Evolutionary conservation across 2,797 vertebrate genomes (phyloP).

Genomic region (Sebastolobus alascanus): DNA sequence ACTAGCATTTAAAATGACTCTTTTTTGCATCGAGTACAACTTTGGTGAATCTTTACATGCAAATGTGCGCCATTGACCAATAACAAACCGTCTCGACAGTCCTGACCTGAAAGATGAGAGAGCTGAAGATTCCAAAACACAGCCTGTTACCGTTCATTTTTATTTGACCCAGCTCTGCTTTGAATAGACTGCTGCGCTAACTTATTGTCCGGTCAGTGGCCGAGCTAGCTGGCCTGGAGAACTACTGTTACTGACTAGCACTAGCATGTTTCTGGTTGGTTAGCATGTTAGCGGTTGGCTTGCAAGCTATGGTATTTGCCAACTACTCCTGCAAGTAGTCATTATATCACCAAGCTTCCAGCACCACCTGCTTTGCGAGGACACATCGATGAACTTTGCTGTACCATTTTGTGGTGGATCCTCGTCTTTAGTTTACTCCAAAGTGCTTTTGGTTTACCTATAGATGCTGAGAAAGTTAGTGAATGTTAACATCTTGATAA

Average conservation of each 20-base stretch:
- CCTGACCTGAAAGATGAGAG: too few relatives aligned
- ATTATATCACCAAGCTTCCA: background rate
- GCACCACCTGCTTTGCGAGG: background rate
- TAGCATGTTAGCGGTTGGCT: background rate
- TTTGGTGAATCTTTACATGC: too few relatives aligned
- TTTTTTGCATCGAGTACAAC: background rate
- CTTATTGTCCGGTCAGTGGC: background rate
- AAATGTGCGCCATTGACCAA: too few relatives aligned
- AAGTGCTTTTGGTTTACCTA: background rate
- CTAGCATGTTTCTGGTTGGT: background rate
- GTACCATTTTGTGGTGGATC: fast-evolving
- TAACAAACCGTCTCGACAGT: too few relatives aligned
- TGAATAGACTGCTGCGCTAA: background rate
- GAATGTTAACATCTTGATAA: background rate
- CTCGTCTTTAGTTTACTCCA: background rate
- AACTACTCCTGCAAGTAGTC: background rate
- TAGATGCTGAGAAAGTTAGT: background rate
- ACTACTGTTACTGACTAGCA: too few relatives aligned
- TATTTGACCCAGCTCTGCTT: too few relatives aligned
- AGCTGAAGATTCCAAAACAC: too few relatives aligned
- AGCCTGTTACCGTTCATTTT: too few relatives aligned
- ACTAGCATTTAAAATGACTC: background rate
- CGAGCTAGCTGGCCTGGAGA: too few relatives aligned
- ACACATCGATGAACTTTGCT: background rate
- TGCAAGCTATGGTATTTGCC: background rate